A percentile compares a stretch with the other conserved stretches of the same genome.
Evolutionary conservation across 1,140 invertebrate genomes (phyloP).

Genomic region (Papilio aristodemus): DNA sequence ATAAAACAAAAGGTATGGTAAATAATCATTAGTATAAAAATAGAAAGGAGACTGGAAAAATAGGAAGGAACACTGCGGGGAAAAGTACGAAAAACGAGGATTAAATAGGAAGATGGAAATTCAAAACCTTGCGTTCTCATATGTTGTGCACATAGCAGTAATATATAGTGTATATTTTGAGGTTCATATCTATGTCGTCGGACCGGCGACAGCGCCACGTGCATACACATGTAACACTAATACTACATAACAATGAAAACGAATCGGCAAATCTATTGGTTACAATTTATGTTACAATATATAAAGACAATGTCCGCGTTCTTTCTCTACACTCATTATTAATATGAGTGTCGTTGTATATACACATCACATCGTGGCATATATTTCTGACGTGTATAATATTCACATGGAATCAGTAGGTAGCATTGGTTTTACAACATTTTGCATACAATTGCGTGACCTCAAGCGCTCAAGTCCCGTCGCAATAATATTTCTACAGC

Average conservation of each 20-base stretch:
- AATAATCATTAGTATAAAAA: no score
- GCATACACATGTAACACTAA: background rate
- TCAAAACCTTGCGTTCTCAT: no score
- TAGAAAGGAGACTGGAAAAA: no score
- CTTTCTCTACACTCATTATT: background rate
- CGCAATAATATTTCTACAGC: background rate
- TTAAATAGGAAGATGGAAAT: no score
- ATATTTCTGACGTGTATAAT: no score
- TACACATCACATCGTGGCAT: no score
- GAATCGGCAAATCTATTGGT: background rate
- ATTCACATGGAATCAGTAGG: no score
- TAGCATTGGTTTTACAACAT: background rate
- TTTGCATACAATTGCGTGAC: slow-evolving; percentile 3
- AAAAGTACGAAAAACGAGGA: no score
- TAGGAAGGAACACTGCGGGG: no score
- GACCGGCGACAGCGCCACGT: no score
- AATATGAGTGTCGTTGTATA: no score
- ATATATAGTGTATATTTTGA: background rate
- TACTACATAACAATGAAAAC: background rate
- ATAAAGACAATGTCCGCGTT: background rate
- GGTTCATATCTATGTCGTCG: background rate
- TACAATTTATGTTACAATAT: background rate
- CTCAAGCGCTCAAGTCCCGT: background rate
- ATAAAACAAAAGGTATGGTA: no score
- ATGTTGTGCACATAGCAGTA: background rate